Conservation (phyloP, 2,113 vertebrate species). For the Burhinus bistriatus region DNA sequence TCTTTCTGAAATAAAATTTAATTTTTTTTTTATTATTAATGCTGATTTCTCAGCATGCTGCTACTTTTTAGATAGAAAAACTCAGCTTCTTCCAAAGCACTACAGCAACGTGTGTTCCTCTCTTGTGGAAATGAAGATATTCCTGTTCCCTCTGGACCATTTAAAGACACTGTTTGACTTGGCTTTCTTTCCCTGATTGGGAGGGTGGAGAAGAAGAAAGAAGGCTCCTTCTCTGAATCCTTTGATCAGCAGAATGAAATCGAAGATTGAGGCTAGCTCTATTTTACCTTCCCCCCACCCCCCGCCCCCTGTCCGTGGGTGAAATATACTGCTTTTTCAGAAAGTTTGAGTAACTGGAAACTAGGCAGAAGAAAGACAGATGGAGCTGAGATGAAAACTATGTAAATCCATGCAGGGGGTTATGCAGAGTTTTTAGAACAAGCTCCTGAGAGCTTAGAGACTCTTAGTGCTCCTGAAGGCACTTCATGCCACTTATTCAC, state of each 20-base stretch:
- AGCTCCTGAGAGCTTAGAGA: not conserved
- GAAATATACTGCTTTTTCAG: not conserved
- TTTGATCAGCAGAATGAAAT: not conserved
- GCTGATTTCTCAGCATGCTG: not conserved
- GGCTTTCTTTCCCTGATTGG: not conserved
- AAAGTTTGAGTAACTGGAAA: not conserved
- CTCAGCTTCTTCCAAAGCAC: not conserved
- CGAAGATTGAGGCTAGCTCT: not conserved
- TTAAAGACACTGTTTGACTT: not conserved
- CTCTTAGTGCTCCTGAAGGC: not conserved
- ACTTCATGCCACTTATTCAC: not conserved
- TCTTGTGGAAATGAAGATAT: not conserved
- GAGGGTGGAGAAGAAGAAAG: not conserved
- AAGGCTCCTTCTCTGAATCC: not conserved
- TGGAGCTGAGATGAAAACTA: not conserved
- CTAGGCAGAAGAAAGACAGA: not conserved
- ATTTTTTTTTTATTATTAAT: not conserved
- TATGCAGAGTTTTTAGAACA: not conserved
- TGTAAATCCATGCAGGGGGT: too few species aligned
- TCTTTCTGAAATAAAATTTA: not conserved
- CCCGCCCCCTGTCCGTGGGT: not conserved
- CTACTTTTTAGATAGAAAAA: not conserved
- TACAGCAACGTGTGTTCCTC: not conserved
- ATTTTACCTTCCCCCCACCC: not conserved
- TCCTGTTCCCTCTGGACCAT: not conserved